Evolutionary conservation across 2,113 vertebrate species (phyloP).

Genomic region (Gymnorhina tibicen): DNA sequence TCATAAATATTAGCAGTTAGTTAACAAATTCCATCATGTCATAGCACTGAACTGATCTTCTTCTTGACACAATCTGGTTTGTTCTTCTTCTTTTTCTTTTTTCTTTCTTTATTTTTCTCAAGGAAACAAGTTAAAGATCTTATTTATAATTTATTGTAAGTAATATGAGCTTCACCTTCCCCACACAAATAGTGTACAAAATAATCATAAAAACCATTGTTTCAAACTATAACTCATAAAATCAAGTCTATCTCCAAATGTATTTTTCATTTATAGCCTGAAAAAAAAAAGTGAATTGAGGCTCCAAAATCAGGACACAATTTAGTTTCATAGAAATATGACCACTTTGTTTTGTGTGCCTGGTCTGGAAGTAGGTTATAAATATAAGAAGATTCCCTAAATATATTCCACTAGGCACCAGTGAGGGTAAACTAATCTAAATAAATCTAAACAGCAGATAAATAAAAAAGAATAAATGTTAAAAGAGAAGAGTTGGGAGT

Average conservation of each 20-base stretch:
- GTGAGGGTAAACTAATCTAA: not conserved
- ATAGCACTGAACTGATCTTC: not conserved
- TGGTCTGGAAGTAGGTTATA: not conserved
- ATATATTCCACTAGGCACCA: not conserved
- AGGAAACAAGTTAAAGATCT: not conserved
- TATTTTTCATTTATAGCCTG: not conserved
- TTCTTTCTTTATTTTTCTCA: not conserved
- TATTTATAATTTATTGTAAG: conserved; percentile 5
- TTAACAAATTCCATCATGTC: conserved; percentile 5
- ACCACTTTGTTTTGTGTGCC: not conserved
- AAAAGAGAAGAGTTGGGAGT: not conserved
- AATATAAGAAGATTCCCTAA: not conserved
- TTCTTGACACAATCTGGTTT: not conserved
- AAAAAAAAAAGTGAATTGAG: not conserved
- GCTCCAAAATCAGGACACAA: not conserved
- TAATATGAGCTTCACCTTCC: not conserved
- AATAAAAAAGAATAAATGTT: not conserved
- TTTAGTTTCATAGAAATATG: not conserved
- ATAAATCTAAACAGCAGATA: not conserved
- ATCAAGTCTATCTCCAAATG: not conserved
- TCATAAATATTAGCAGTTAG: conserved; percentile 43
- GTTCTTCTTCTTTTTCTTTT: not conserved
- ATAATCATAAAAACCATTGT: not conserved
- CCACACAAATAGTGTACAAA: not conserved
- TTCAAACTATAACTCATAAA: conserved; percentile 8